phyloP scores from a whole-genome alignment of 2,888 invertebrate genomes.

The Trisateles emortualis region DNA sequence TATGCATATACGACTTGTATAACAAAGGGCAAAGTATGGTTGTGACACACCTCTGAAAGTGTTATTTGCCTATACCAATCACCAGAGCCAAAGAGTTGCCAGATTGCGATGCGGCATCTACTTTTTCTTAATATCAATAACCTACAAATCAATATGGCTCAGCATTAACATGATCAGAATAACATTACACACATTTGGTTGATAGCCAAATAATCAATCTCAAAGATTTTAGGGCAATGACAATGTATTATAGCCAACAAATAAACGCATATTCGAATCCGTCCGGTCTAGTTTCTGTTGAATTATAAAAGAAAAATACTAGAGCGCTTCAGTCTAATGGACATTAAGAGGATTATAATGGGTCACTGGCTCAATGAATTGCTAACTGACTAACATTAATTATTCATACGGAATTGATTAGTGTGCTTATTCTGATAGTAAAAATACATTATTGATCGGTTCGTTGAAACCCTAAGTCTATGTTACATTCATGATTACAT shows the following conservation, averaged over 20 bases:
- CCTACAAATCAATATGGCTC: neutral
- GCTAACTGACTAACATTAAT: neutral
- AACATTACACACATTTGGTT: slow-evolving; percentile 28
- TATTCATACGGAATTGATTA: neutral
- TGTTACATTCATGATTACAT: too few species aligned
- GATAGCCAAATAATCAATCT: slow-evolving; percentile 32
- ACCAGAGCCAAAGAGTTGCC: too few species aligned
- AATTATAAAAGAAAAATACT: neutral
- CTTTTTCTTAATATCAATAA: neutral
- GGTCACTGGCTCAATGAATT: neutral
- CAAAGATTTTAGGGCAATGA: slow-evolving; percentile 5
- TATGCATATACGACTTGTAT: too few species aligned
- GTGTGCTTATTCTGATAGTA: too few species aligned
- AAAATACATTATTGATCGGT: too few species aligned
- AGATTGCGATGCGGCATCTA: too few species aligned
- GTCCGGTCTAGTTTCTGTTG: neutral
- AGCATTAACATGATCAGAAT: slow-evolving; percentile 23
- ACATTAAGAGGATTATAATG: neutral
- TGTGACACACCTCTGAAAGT: too few species aligned
- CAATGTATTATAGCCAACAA: neutral
- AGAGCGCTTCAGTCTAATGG: neutral
- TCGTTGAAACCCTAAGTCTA: too few species aligned
- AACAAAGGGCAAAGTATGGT: too few species aligned
- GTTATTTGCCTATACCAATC: too few species aligned
- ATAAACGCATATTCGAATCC: neutral